A percentile compares a stretch with the other conserved stretches of the same genome.
Conservation (phyloP, 2,797 vertebrate species). For the Myripristis murdjan region DNA sequence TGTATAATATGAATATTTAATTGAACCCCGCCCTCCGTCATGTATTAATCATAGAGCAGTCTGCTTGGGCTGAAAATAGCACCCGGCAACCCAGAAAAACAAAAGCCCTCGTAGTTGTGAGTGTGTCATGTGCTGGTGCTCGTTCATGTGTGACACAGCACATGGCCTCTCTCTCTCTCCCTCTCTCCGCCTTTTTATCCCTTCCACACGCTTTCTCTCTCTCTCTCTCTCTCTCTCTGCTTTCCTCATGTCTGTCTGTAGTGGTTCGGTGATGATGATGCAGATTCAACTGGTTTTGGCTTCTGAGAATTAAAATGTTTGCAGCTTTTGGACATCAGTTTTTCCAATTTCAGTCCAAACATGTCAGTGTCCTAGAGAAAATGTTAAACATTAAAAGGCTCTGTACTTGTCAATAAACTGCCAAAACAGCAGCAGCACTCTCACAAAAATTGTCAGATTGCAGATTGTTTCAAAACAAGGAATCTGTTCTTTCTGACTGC, state of each 20-base stretch:
- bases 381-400: too few relatives aligned
- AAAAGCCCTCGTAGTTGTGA: conserved; percentile 62
- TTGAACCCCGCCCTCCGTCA: conserved; percentile 74
- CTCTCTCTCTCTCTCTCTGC: conserved; percentile 6
- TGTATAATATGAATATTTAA: conserved; percentile 84
- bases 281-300: too few relatives aligned
- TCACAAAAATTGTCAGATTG: too few relatives aligned
- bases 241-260: conserved; percentile 4
- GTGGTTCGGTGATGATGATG: background rate
- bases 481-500: too few relatives aligned
- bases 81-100: conserved; percentile 79
- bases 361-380: background rate
- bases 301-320: too few relatives aligned
- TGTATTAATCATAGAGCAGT: conserved; percentile 86
- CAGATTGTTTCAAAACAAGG: too few relatives aligned
- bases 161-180: conserved; percentile 36
- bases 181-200: conserved; percentile 45
- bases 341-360: conserved; percentile 10
- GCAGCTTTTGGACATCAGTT: too few relatives aligned
- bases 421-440: too few relatives aligned
- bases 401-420: too few relatives aligned
- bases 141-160: conserved; percentile 68
- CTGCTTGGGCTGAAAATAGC: conserved; percentile 84
- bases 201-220: too few relatives aligned
- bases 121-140: conserved; percentile 62